Evolutionary conservation across 2,888 invertebrate species (phyloP).

Genomic region (Mycalesis mineus): DNA sequence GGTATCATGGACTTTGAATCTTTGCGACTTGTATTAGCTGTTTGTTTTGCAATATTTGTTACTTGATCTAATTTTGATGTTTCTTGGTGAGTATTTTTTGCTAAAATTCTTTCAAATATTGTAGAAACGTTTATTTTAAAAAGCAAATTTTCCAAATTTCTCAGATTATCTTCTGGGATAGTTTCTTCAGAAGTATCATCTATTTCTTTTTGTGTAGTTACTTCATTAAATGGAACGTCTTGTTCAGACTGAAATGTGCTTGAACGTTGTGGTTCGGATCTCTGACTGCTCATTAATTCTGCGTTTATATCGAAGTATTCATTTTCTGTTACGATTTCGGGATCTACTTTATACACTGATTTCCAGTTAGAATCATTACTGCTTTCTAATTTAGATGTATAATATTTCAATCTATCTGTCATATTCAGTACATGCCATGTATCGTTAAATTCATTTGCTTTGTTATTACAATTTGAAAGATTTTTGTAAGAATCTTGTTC

Average conservation of each 20-base stretch:
- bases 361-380: neutral
- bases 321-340: neutral
- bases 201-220: slow-evolving; percentile 37
- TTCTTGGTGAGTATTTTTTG: slow-evolving; percentile 17
- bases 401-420: slow-evolving; percentile 12
- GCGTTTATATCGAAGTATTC: neutral
- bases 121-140: slow-evolving; percentile 13
- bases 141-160: slow-evolving; percentile 21
- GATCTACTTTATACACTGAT: neutral
- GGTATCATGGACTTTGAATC: slow-evolving; percentile 42
- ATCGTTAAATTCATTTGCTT: neutral
- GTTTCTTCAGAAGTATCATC: slow-evolving; percentile 20
- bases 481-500: neutral
- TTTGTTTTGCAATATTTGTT: slow-evolving; percentile 28
- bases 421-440: slow-evolving; percentile 14
- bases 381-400: slow-evolving; percentile 12
- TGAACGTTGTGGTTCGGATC: neutral
- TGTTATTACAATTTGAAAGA: neutral
- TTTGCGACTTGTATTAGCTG: slow-evolving; percentile 16
- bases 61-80: slow-evolving; percentile 19
- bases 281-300: neutral
- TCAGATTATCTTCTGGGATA: slow-evolving; percentile 17
- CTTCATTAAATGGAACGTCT: slow-evolving; percentile 28
- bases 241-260: slow-evolving; percentile 6
- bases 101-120: slow-evolving; percentile 3